Conservation (phyloP, 2,888 invertebrate species). For the Tortrix viridana region DNA sequence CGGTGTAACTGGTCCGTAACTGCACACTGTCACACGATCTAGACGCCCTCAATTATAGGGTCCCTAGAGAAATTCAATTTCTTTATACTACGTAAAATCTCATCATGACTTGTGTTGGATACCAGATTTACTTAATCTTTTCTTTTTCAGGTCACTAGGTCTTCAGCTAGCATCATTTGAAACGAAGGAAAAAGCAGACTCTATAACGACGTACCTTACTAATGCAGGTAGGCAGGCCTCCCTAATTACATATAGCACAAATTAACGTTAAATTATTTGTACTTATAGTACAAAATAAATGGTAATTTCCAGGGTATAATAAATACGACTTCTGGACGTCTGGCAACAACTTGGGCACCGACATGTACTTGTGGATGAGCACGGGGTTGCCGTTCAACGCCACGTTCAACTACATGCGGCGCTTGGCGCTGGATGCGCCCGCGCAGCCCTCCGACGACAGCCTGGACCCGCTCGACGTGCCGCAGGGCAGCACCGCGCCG, state of each 20-base stretch:
- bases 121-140: neutral
- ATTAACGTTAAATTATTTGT: too few relatives aligned
- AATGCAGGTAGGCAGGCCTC: conserved; percentile 86
- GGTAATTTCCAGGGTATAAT: conserved; percentile 84
- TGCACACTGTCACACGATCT: conserved; percentile 36
- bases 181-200: conserved; percentile 93
- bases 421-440: conserved; percentile 81
- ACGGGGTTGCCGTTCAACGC: conserved; percentile 94
- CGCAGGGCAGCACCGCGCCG: conserved; percentile 90
- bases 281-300: too few relatives aligned
- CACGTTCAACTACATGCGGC: conserved; percentile 92
- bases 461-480: conserved; percentile 86
- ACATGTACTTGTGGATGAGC: conserved; percentile 96
- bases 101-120: neutral
- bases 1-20: conserved; percentile 52
- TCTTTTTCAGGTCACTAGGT: conserved; percentile 87
- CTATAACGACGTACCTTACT: conserved; percentile 91
- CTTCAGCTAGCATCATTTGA: conserved; percentile 93
- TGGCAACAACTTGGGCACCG: conserved; percentile 93
- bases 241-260: too few relatives aligned
- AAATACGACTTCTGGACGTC: conserved; percentile 95
- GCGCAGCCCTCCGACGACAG: conserved; percentile 82
- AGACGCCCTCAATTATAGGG: conserved; percentile 34
- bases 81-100: conserved; percentile 1
- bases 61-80: conserved; percentile 33